Evolutionary conservation across 2,797 vertebrate genomes (phyloP).

Genomic region (Mareca strepera): DNA sequence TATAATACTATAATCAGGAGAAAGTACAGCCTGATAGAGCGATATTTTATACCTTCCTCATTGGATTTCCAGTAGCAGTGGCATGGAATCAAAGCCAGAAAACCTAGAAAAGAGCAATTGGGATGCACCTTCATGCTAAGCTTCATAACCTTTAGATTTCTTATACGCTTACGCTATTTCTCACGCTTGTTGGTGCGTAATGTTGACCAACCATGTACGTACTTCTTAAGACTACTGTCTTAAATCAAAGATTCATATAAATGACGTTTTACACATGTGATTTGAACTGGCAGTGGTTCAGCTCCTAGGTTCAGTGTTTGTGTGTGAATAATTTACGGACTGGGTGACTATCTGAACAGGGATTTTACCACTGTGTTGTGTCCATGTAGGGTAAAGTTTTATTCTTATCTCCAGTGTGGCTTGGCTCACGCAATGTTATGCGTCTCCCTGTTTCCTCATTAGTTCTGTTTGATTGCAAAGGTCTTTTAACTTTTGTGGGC

Average conservation of each 20-base stretch:
- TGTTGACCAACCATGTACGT: accelerated
- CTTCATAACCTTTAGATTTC: not conserved
- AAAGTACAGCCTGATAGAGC: not conserved
- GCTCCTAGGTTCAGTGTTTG: not conserved
- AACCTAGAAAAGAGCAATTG: not conserved
- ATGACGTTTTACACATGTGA: accelerated
- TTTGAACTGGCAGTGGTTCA: not conserved
- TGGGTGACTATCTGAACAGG: not conserved
- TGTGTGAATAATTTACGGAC: accelerated
- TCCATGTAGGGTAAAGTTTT: constrained; percentile 62
- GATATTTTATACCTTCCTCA: not conserved
- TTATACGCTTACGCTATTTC: not conserved
- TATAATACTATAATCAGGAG: not conserved
- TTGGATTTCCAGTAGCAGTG: not conserved
- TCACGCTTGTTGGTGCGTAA: not conserved
- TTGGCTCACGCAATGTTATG: not conserved
- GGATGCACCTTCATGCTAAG: not conserved
- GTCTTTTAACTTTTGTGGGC: constrained; percentile 13
- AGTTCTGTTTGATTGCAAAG: constrained; percentile 43
- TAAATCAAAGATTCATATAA: not conserved
- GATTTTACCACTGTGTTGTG: not conserved
- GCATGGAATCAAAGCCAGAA: not conserved
- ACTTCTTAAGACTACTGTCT: not conserved
- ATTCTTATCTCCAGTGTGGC: not conserved
- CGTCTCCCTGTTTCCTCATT: constrained; percentile 2